A percentile compares a stretch with the other conserved stretches of the same genome.
Conservation (phyloP, 2,888 invertebrate species). For the Epistrophe grossulariae region DNA sequence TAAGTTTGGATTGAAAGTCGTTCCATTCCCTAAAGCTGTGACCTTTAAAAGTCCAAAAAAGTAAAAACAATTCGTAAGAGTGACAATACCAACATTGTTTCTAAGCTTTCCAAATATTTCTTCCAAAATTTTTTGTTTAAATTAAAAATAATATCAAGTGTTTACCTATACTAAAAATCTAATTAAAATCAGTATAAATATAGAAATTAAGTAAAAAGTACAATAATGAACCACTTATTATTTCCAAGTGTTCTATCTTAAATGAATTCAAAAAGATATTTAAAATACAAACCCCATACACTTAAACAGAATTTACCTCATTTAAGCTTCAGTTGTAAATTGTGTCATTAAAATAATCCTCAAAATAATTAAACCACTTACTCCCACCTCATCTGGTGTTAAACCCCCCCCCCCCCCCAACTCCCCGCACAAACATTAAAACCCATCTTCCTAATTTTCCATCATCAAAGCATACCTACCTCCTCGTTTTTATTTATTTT, state of each 20-base stretch:
- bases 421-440: not conserved
- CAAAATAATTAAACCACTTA: conserved; percentile 23
- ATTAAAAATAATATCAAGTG: no score
- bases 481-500: not conserved
- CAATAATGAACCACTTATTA: not conserved
- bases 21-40: no score
- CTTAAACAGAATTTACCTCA: conserved; percentile 4
- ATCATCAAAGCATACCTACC: not conserved
- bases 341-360: conserved; percentile 18
- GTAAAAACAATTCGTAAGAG: no score
- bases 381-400: not conserved
- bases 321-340: not conserved
- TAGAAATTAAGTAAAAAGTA: not conserved
- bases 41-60: no score
- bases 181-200: no score
- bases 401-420: not conserved
- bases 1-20: no score
- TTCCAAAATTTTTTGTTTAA: no score
- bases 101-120: no score
- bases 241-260: not conserved
- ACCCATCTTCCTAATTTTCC: conserved; percentile 19
- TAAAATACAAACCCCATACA: conserved; percentile 6
- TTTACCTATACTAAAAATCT: no score
- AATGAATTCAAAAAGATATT: not conserved
- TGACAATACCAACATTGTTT: no score